A percentile compares a stretch with the other conserved stretches of the same genome.
Conservation (phyloP, 2,888 invertebrate genomes). For the Heliconius erato region DNA sequence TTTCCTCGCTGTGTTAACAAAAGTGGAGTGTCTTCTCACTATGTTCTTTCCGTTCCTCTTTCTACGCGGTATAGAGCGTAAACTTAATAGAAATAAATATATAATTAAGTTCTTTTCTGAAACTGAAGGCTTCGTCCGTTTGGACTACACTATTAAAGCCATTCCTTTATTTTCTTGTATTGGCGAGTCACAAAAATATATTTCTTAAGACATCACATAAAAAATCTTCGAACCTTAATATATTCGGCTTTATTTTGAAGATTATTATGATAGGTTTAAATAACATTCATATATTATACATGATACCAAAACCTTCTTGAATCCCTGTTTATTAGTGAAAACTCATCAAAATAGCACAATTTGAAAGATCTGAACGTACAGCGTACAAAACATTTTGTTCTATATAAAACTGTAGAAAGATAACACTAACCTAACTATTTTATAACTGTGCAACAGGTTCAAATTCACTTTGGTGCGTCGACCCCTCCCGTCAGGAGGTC, state of each 20-base stretch:
- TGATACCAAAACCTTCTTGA: background rate
- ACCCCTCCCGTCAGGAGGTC: constrained; percentile 54
- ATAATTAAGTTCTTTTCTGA: too few relatives aligned
- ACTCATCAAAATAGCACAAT: background rate
- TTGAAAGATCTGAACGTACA: background rate
- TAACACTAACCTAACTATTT: constrained; percentile 17
- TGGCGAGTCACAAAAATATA: too few relatives aligned
- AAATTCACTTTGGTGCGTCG: constrained; percentile 43
- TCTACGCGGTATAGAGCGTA: background rate
- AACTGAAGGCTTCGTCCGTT: too few relatives aligned
- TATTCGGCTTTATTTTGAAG: background rate
- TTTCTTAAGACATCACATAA: too few relatives aligned
- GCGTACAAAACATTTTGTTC: background rate
- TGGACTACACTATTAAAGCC: too few relatives aligned
- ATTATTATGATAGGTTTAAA: too few relatives aligned
- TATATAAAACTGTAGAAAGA: background rate
- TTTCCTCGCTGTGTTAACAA: background rate
- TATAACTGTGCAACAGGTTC: constrained; percentile 19
- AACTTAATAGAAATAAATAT: too few relatives aligned
- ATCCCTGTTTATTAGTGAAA: background rate
- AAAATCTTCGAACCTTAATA: background rate
- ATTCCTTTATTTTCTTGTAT: too few relatives aligned
- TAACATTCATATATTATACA: too few relatives aligned
- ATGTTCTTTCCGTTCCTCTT: too few relatives aligned
- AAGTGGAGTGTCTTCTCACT: too few relatives aligned